phyloP scores from a whole-genome alignment of 2,888 invertebrate species.

The Agonopterix subpropinquella region DNA sequence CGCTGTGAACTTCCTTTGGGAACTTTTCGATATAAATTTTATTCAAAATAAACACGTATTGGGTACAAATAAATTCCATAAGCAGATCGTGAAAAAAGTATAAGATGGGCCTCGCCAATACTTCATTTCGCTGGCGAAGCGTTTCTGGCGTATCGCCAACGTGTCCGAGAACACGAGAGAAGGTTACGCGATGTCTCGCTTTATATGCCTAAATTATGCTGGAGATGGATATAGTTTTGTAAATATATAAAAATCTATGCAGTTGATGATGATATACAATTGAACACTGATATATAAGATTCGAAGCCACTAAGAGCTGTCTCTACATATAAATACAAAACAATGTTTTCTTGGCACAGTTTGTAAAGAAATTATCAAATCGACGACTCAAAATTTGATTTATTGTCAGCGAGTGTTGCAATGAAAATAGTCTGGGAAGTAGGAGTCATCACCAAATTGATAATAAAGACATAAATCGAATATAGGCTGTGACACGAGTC shows the following conservation, averaged over 20 bases:
- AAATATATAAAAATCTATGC: constrained; percentile 29
- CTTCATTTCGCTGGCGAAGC: constrained; percentile 62
- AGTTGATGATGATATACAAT: too few species aligned
- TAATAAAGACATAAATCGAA: too few species aligned
- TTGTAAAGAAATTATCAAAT: not conserved
- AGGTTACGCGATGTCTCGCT: constrained; percentile 72
- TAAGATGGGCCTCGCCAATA: constrained; percentile 59
- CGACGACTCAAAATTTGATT: not conserved
- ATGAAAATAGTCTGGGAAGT: too few species aligned
- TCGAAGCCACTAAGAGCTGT: too few species aligned
- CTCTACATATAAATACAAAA: not conserved
- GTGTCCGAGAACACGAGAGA: constrained; percentile 69
- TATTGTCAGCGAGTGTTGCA: too few species aligned
- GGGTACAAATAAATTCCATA: constrained; percentile 59
- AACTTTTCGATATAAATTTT: constrained; percentile 13
- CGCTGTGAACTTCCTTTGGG: not conserved
- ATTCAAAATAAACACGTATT: constrained; percentile 51
- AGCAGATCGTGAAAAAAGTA: constrained; percentile 57
- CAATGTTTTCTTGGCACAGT: not conserved
- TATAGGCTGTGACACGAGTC: constrained; percentile 20
- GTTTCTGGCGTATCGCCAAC: constrained; percentile 56
- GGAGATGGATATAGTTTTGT: constrained; percentile 30
- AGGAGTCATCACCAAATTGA: too few species aligned
- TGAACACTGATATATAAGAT: too few species aligned
- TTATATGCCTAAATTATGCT: constrained; percentile 70